Conservation (phyloP, 2,113 vertebrate genomes). For the Chaetodon auriga region DNA sequence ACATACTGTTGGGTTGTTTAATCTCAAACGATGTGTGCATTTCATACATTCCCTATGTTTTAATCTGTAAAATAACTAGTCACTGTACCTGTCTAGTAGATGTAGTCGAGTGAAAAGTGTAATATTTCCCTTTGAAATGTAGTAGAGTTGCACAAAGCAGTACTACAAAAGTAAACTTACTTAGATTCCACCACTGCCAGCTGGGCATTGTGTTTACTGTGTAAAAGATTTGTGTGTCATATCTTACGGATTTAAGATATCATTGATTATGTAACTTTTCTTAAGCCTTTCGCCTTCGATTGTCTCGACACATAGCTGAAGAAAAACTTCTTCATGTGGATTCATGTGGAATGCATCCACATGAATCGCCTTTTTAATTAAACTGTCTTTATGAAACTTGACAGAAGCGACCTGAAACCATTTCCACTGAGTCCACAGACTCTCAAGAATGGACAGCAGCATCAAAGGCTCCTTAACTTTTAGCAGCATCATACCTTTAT, state of each 20-base stretch:
- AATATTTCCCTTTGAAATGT: neutral
- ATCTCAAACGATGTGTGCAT: neutral
- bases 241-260: neutral
- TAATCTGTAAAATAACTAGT: neutral
- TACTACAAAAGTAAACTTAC: neutral
- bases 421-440: slow-evolving; percentile 21
- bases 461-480: slow-evolving; percentile 30
- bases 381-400: slow-evolving; percentile 20
- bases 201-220: neutral
- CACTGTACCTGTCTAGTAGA: neutral
- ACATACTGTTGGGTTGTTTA: neutral
- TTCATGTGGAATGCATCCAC: neutral
- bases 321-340: neutral
- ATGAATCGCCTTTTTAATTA: slow-evolving; percentile 37
- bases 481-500: slow-evolving; percentile 23
- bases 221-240: neutral
- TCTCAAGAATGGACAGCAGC: slow-evolving; percentile 21
- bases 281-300: neutral
- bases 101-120: neutral
- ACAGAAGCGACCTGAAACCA: slow-evolving; percentile 21
- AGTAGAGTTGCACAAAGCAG: neutral
- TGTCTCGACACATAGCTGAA: slow-evolving; percentile 1
- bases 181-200: neutral
- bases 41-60: neutral
- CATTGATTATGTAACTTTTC: neutral